Percentiles rank a stretch among this genome's conserved stretches.
Evolutionary conservation across 2,797 vertebrate species (phyloP).

Genomic region (Catamblyrhynchus diadema): DNA sequence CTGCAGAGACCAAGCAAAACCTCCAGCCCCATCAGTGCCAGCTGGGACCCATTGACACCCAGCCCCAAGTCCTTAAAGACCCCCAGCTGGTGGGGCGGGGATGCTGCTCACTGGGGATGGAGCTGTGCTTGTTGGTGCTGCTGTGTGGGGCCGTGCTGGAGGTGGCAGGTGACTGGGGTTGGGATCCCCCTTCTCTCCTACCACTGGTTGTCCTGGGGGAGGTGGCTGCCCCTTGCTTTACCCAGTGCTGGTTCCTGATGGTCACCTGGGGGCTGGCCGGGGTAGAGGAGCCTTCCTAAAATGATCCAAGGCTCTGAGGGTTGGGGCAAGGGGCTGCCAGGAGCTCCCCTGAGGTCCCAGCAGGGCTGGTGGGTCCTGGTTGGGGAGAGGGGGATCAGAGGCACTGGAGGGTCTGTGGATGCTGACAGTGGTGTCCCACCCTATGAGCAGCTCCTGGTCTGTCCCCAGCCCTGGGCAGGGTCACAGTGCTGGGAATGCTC

Average conservation of each 20-base stretch:
- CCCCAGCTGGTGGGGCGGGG: background rate
- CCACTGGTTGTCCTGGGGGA: background rate
- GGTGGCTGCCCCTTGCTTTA: background rate
- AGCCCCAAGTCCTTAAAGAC: background rate
- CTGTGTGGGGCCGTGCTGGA: background rate
- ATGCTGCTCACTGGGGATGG: background rate
- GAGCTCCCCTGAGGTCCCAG: background rate
- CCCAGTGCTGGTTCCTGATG: background rate
- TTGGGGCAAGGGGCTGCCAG: background rate
- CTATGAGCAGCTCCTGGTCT: background rate
- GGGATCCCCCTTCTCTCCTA: rapidly evolving
- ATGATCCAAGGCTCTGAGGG: background rate
- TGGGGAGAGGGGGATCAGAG: background rate
- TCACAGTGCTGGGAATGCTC: rapidly evolving
- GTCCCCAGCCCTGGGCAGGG: background rate
- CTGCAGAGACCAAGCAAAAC: background rate
- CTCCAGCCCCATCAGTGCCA: background rate
- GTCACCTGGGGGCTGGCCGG: background rate
- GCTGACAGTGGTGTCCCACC: background rate
- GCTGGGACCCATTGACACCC: background rate
- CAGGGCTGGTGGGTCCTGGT: background rate
- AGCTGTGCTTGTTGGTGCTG: background rate
- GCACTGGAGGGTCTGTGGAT: background rate
- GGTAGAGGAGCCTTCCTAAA: background rate
- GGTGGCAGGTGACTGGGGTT: background rate